Percentiles rank a stretch among this genome's conserved stretches.
Conservation (phyloP, 2,797 vertebrate genomes). For the Trachops cirrhosus region DNA sequence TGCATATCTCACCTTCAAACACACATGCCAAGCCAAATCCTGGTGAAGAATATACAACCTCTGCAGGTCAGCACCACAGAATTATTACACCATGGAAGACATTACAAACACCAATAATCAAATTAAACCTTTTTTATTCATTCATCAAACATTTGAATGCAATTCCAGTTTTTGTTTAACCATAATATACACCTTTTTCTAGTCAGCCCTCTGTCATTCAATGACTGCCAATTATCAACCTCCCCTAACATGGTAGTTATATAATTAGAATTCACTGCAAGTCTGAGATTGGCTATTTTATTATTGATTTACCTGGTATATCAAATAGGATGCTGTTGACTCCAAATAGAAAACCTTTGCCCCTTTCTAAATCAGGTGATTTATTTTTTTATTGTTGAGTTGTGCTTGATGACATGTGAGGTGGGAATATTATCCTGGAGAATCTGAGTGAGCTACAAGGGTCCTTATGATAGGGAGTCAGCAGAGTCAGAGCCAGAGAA, state of each 20-base stretch:
- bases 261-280: background rate
- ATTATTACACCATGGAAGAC: background rate
- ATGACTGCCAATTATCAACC: background rate
- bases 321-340: background rate
- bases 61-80: background rate
- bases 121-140: background rate
- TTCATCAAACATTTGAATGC: constrained; percentile 18
- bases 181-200: background rate
- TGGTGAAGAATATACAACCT: background rate
- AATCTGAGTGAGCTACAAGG: background rate
- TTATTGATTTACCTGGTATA: background rate
- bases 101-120: constrained; percentile 16
- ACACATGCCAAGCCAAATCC: background rate
- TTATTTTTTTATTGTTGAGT: background rate
- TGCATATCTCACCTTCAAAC: constrained; percentile 16
- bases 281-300: background rate
- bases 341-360: constrained; percentile 11
- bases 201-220: background rate
- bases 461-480: background rate
- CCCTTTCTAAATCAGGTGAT: background rate
- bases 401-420: background rate
- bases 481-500: background rate
- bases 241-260: background rate
- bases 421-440: background rate
- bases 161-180: background rate